Percentiles rank a stretch among this genome's conserved stretches.
These are phyloP conservation scores for Calcarius ornatus DNA, from an alignment of 2,113 vertebrate species.

Conservation along the genomic window DNA sequence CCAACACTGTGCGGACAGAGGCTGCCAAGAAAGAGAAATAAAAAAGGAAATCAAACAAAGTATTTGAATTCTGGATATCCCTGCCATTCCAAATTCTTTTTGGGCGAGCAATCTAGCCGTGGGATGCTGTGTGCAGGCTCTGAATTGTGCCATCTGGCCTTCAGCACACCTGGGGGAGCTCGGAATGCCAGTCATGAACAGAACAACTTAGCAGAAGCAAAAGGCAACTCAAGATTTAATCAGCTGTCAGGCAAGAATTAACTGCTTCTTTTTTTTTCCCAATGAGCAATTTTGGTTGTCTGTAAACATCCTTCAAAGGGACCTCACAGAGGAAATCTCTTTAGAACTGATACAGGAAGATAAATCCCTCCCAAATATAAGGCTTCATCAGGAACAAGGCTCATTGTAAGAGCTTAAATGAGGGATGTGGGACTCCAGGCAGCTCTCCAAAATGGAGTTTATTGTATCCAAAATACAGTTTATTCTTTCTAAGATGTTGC, in stretches of 20 bases:
- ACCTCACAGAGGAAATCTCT: neutral
- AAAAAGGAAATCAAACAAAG: neutral
- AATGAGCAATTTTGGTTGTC: neutral
- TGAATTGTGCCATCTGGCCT: conserved; percentile 35
- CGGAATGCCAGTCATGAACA: neutral
- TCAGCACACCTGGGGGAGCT: conserved; percentile 24
- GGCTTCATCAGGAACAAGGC: neutral
- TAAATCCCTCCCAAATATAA: neutral
- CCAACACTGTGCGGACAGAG: neutral
- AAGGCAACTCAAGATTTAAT: conserved; percentile 17
- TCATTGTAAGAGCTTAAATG: neutral
- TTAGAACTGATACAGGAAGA: neutral
- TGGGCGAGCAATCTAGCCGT: neutral
- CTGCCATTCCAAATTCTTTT: neutral
- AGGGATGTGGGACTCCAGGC: too few species aligned
- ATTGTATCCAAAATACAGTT: too few species aligned
- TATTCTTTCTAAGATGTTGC: too few species aligned
- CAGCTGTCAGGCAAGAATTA: neutral
- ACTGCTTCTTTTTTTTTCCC: neutral
- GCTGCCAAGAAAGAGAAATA: neutral
- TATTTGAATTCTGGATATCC: neutral
- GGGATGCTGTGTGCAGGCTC: neutral
- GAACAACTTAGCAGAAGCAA: neutral
- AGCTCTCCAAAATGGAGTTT: too few species aligned
- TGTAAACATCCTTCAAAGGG: conserved; percentile 14